Conservation (phyloP, 1,140 invertebrate species). For the Nomia melanderi region DNA sequence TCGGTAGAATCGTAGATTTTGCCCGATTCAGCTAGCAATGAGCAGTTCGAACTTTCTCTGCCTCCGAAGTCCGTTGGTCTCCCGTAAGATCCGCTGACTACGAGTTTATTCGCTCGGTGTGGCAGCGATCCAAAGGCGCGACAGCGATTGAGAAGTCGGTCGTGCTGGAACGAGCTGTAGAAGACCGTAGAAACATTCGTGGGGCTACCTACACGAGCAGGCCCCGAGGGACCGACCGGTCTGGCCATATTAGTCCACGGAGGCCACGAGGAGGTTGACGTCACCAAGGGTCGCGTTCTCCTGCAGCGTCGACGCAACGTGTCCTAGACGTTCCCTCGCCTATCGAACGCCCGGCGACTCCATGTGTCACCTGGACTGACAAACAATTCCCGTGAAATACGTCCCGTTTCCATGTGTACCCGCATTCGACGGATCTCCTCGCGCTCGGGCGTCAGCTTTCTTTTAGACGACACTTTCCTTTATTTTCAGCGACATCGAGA, state of each 20-base stretch:
- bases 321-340: conserved; percentile 20
- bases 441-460: too few relatives aligned
- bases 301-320: conserved; percentile 27
- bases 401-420: too few relatives aligned
- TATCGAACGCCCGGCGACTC: neutral
- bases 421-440: too few relatives aligned
- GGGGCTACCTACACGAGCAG: conserved; percentile 42
- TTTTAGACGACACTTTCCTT: too few relatives aligned
- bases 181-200: neutral
- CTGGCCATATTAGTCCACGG: conserved; percentile 63
- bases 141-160: neutral
- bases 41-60: too few relatives aligned
- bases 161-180: conserved; percentile 15
- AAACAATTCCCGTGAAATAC: too few relatives aligned
- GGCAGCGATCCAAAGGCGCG: neutral
- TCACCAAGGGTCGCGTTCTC: conserved; percentile 52
- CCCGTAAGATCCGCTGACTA: too few relatives aligned
- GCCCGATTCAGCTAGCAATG: too few relatives aligned
- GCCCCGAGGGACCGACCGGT: conserved; percentile 53
- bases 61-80: too few relatives aligned
- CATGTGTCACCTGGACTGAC: neutral
- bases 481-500: too few relatives aligned
- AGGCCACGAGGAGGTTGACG: conserved; percentile 56
- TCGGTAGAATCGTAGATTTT: too few relatives aligned
- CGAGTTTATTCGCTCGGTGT: neutral